Percentiles rank a stretch among this genome's conserved stretches.
Evolutionary conservation across 2,113 vertebrate species (phyloP).

Genomic region (Sylvia atricapilla): DNA sequence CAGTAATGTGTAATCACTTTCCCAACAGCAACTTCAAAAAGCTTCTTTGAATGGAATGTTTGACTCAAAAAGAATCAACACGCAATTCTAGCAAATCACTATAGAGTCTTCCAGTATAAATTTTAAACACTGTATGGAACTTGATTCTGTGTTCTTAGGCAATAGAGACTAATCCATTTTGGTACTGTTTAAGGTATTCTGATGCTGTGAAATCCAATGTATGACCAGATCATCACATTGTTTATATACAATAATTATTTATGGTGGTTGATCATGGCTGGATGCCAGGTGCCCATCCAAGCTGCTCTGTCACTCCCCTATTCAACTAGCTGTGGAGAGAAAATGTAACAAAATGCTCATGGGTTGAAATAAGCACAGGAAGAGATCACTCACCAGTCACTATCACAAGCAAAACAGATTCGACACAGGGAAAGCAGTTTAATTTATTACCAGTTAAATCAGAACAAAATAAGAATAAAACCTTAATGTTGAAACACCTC

Average conservation of each 20-base stretch:
- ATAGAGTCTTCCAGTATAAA: background rate
- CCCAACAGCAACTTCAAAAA: background rate
- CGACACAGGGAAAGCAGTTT: fast-evolving
- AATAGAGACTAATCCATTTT: background rate
- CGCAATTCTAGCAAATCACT: background rate
- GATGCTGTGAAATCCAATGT: background rate
- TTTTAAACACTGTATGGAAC: background rate
- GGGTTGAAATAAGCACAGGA: background rate
- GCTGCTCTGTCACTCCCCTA: background rate
- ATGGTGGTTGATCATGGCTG: background rate
- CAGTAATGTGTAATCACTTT: background rate
- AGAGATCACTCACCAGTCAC: background rate
- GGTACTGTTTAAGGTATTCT: background rate
- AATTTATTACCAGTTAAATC: background rate
- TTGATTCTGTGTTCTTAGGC: background rate
- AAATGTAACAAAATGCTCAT: background rate
- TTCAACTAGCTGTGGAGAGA: background rate
- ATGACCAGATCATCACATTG: background rate
- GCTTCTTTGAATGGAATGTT: background rate
- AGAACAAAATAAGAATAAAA: background rate
- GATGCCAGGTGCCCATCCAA: background rate
- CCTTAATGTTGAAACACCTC: background rate
- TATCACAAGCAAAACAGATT: background rate
- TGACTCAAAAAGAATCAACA: background rate
- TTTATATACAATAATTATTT: background rate